Conservation (phyloP, 1,140 invertebrate species). For the Argopecten irradians region DNA sequence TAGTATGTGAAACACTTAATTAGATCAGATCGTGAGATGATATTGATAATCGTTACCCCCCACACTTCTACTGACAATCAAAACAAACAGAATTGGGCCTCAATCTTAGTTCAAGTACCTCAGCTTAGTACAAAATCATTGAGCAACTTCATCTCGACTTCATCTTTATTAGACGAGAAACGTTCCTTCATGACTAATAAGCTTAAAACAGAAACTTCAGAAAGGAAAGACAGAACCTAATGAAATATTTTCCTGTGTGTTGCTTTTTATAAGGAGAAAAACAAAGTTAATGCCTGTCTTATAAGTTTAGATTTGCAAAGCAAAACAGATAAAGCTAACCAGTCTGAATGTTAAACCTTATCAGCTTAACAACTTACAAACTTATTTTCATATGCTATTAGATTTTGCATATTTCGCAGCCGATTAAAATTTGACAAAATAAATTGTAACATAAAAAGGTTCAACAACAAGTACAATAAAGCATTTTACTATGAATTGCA, state of each 20-base stretch:
- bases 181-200: neutral
- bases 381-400: no score
- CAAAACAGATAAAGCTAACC: neutral
- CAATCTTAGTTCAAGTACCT: conserved; percentile 13
- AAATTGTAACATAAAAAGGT: no score
- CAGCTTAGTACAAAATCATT: conserved; percentile 9
- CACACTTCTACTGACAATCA: neutral
- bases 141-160: neutral
- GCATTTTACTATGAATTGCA: no score
- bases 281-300: no score
- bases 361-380: no score
- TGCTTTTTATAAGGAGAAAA: neutral
- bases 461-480: no score
- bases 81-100: neutral
- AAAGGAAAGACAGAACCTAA: no score
- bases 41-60: conserved; percentile 2
- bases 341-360: neutral
- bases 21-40: neutral
- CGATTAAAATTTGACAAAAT: no score
- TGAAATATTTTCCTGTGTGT: no score
- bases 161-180: neutral
- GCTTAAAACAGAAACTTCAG: neutral
- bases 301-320: neutral
- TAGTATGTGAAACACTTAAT: neutral
- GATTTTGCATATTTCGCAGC: no score